phyloP scores from a whole-genome alignment of 2,888 invertebrate genomes.

The Volucella inflata region DNA sequence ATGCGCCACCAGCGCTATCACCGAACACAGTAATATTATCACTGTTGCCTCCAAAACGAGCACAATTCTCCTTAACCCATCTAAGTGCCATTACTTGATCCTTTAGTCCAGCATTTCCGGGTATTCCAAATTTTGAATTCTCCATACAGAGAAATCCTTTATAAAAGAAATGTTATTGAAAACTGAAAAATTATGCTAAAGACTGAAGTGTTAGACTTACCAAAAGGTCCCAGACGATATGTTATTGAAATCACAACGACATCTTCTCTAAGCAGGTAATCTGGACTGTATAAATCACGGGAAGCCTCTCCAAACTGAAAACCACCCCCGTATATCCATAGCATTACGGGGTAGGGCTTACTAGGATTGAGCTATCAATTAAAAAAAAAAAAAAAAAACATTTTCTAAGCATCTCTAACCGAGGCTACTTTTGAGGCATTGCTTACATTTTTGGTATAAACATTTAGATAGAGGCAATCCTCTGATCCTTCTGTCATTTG shows the following conservation, averaged over 20 bases:
- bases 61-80: conserved; percentile 85
- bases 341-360: conserved; percentile 83
- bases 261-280: conserved; percentile 84
- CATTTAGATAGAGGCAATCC: conserved; percentile 85
- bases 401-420: background rate
- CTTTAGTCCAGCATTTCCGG: conserved; percentile 85
- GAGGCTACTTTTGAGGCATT: background rate
- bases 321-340: conserved; percentile 85
- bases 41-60: conserved; percentile 85
- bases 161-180: background rate
- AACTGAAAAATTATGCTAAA: no score
- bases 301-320: conserved; percentile 84
- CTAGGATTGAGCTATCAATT: conserved; percentile 79
- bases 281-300: conserved; percentile 83
- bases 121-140: conserved; percentile 84
- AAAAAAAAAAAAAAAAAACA: conserved; percentile 17
- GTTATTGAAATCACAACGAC: conserved; percentile 84
- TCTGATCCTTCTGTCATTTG: conserved; percentile 84
- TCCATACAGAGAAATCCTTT: conserved; percentile 84
- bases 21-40: conserved; percentile 85
- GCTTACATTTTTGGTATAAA: conserved; percentile 83
- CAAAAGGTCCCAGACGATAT: conserved; percentile 84
- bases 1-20: conserved; percentile 85
- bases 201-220: conserved; percentile 71
- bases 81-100: conserved; percentile 85